Conservation (phyloP, 1,140 invertebrate genomes). For the Monomorium pharaonis region DNA sequence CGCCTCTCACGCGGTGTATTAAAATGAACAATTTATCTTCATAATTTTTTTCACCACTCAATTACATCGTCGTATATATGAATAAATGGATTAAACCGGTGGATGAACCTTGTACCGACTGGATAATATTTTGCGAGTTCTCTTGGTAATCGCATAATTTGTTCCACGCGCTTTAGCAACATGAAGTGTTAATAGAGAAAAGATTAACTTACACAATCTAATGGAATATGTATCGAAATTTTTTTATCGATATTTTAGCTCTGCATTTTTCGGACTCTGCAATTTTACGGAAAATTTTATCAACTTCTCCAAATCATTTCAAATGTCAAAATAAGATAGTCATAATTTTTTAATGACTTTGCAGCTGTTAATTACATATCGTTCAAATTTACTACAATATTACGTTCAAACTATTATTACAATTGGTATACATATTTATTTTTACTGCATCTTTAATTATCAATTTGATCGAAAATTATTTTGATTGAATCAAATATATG, state of each 20-base stretch:
- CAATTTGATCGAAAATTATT: no score
- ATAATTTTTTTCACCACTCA: slow-evolving; percentile 30
- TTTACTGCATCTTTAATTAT: no score
- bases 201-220: slow-evolving; percentile 34
- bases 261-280: background rate
- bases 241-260: slow-evolving; percentile 2
- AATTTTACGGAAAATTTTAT: background rate
- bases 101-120: background rate
- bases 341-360: background rate
- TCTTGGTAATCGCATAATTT: slow-evolving; percentile 25
- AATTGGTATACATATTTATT: background rate
- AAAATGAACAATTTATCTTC: slow-evolving; percentile 26
- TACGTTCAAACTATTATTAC: background rate
- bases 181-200: background rate
- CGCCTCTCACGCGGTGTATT: background rate
- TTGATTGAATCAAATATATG: background rate
- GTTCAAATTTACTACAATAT: background rate
- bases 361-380: background rate
- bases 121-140: slow-evolving; percentile 39
- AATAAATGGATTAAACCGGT: background rate
- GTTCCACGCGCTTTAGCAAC: background rate
- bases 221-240: background rate
- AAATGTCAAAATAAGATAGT: background rate
- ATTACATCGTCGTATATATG: slow-evolving; percentile 10
- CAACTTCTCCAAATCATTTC: background rate